Percentiles rank a stretch among this genome's conserved stretches.
Conservation (phyloP, 1,140 invertebrate genomes). For the Tetramorium parvispinum region DNA sequence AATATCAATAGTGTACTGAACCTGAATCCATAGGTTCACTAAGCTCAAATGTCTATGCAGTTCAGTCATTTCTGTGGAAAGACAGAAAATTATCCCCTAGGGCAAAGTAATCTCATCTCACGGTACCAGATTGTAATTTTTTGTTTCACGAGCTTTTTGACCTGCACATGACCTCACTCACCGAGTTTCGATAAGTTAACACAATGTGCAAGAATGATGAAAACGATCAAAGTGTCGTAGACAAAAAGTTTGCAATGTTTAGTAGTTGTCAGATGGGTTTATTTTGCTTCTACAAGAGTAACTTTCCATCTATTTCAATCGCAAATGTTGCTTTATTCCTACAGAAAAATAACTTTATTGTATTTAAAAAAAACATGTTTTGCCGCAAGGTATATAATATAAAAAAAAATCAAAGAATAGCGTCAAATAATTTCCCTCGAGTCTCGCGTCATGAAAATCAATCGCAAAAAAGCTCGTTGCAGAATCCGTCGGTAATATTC, state of each 20-base stretch:
- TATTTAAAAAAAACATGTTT: neutral
- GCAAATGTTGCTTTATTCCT: neutral
- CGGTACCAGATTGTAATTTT: neutral
- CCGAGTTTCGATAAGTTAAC: slow-evolving; percentile 19
- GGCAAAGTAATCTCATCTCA: slow-evolving; percentile 3
- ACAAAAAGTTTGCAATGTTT: neutral
- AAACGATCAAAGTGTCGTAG: neutral
- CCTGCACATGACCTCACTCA: neutral
- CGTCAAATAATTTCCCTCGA: neutral
- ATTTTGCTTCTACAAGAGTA: neutral
- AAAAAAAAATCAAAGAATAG: neutral
- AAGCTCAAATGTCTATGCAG: neutral
- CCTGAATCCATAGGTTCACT: neutral
- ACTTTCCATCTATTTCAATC: neutral
- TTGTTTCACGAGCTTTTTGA: neutral
- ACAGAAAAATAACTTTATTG: neutral
- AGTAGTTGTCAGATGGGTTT: neutral
- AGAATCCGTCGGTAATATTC: neutral
- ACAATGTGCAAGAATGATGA: neutral
- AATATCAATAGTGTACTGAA: neutral
- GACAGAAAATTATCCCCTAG: neutral
- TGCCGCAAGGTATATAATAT: neutral
- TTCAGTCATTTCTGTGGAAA: neutral
- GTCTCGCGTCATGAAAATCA: neutral
- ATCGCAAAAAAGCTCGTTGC: neutral